Base-by-base conservation (phyloP, 2,113 vertebrate genomes). In the Mionectes macconnelli region DNA sequence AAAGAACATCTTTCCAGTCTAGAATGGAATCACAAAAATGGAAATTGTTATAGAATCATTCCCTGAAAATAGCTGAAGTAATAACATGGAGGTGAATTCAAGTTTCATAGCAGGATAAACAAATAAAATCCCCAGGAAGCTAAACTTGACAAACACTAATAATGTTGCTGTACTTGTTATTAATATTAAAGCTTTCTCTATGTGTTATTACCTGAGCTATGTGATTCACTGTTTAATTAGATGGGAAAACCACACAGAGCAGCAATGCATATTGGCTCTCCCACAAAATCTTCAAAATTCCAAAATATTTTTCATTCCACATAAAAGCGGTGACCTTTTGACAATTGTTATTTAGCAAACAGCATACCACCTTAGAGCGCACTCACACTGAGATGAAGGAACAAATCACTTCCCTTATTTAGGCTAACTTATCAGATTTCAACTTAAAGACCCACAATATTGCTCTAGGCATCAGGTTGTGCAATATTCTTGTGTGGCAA, bases 191-290 rank as follows among this genome's bases (percentile, higher is more conserved):
- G 40, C 18, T 86, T 94, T 88, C 63, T 90, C 42, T 73, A 16
- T 72, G 40, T 56, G 17, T 92, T 97, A 69, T 77, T 90, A 93
- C 79, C 63, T 92, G 68, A 77, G 39, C 67, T 93, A 66, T 66
- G 72, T 88, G 63, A 85, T 91, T 90, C 79, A 78, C 56, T 72
- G 56, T 94, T 94, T 86, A 92, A 94, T 96, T 89, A 94, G 89
- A 42, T 47, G 64, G 56, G 33, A 86, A 75, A 75, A 75, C 28
- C 2, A 18, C 10, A 12, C 25, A 84, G 59, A 95, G 42, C 63
- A 80, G 50, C 28, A 92, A 81, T 92, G 27, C 44, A 68, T 78
- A 84, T 84, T 76, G 23, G 45, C 17, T 92, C 8, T 84, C 27
- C 39, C 39, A 33, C 30, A 35, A 89, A 92, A 93, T 84, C 30